Evolutionary conservation across 1,140 invertebrate species (phyloP).

Genomic region (Lasioglossum baleicum): DNA sequence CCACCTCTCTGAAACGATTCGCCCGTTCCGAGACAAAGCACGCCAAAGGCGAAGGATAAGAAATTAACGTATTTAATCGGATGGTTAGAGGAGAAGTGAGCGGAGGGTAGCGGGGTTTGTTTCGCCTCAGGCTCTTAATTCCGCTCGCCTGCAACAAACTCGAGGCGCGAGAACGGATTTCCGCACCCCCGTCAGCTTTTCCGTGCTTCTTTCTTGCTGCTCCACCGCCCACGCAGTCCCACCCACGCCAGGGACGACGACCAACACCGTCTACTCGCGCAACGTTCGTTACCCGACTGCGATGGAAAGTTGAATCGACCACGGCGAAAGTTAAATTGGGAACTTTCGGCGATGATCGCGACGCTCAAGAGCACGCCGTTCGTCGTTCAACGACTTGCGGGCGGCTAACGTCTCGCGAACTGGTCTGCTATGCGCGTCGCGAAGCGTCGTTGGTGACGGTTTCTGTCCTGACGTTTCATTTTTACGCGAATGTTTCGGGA

Average conservation of each 20-base stretch:
- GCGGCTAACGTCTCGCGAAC: not conserved
- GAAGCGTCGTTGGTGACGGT: not conserved
- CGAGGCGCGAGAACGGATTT: slow-evolving; percentile 25
- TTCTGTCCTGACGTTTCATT: not conserved
- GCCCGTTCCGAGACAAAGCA: slow-evolving; percentile 1
- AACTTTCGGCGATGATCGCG: slow-evolving; percentile 13
- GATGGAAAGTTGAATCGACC: slow-evolving; percentile 21
- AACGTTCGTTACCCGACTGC: not conserved
- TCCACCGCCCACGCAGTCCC: not conserved
- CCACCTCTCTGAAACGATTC: slow-evolving; percentile 39
- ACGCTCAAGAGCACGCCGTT: too few relatives aligned
- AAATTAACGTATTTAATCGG: slow-evolving; percentile 30
- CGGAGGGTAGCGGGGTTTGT: not conserved
- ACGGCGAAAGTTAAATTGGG: slow-evolving; percentile 49
- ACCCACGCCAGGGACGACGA: too few relatives aligned
- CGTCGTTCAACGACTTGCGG: not conserved
- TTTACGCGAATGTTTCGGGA: not conserved
- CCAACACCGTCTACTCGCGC: not conserved
- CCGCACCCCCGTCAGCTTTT: not conserved
- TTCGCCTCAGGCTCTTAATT: not conserved
- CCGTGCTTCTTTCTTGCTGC: not conserved
- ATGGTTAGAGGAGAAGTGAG: not conserved
- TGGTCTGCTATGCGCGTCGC: not conserved
- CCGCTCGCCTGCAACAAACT: not conserved
- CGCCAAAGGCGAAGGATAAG: slow-evolving; percentile 4